These are phyloP conservation scores for Psittacula derbiana DNA, from an alignment of 2,797 vertebrate genomes.

Conservation along the genomic window DNA sequence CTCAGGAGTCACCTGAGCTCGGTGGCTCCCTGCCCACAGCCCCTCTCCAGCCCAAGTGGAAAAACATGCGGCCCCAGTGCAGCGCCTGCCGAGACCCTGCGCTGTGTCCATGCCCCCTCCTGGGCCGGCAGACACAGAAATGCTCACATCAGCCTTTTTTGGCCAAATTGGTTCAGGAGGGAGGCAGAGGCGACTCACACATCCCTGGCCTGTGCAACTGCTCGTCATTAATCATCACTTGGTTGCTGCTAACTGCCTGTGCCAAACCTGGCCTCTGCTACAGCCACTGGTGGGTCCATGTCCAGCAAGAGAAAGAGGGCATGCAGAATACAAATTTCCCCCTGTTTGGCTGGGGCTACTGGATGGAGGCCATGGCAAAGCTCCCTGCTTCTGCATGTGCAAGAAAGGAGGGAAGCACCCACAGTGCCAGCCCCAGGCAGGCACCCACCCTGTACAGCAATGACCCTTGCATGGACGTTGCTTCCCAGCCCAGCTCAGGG, in stretches of 20 bases:
- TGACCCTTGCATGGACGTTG: not conserved
- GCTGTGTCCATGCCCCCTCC: not conserved
- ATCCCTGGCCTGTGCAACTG: not conserved
- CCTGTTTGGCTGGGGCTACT: not conserved
- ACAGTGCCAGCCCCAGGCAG: fast-evolving
- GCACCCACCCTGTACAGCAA: fast-evolving
- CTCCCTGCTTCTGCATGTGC: fast-evolving
- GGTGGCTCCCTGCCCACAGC: not conserved
- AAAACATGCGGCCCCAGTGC: not conserved
- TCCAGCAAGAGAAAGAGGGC: not conserved
- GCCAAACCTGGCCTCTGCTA: not conserved
- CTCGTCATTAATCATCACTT: not conserved
- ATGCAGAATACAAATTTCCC: not conserved
- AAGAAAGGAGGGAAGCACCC: not conserved
- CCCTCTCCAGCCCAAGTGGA: conserved; percentile 41
- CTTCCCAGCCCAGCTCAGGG: not conserved
- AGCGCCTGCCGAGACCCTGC: not conserved
- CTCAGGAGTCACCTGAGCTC: conserved; percentile 51
- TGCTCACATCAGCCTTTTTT: not conserved
- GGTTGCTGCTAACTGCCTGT: not conserved
- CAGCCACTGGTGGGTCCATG: not conserved
- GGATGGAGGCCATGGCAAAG: not conserved
- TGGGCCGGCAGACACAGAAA: not conserved
- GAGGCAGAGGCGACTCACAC: conserved; percentile 3
- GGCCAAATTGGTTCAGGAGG: not conserved